These are phyloP conservation scores for Glossophaga mutica DNA, from an alignment of 2,797 vertebrate genomes.

Conservation along the genomic window DNA sequence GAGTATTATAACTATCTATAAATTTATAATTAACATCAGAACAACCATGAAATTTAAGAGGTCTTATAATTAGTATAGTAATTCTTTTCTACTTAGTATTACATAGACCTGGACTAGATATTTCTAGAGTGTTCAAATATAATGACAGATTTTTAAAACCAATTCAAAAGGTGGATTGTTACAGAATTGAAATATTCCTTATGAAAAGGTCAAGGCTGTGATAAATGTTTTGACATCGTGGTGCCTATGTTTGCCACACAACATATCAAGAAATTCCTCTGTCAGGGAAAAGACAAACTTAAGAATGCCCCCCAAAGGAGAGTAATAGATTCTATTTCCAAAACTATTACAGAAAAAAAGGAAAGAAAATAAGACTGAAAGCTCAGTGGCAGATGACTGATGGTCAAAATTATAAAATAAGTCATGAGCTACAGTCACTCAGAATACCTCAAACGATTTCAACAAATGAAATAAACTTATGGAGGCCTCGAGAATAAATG, in stretches of 20 bases:
- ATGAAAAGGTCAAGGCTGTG: accelerated
- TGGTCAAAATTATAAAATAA: neutral
- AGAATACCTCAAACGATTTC: neutral
- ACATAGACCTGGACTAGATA: neutral
- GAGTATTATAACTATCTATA: neutral
- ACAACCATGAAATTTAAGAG: neutral
- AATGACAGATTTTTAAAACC: neutral
- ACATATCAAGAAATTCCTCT: neutral
- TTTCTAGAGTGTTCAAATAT: neutral
- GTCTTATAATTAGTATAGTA: neutral
- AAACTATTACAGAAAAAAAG: neutral
- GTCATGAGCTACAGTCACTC: neutral
- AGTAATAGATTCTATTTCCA: neutral
- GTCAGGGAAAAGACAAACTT: neutral
- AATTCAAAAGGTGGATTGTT: neutral
- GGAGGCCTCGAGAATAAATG: neutral
- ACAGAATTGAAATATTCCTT: neutral
- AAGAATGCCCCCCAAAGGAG: neutral
- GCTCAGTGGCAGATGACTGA: neutral
- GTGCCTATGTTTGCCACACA: neutral
- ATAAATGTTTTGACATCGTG: neutral
- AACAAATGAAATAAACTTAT: neutral
- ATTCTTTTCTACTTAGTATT: neutral
- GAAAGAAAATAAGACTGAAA: neutral
- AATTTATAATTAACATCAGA: neutral